Evolutionary conservation across 2,888 invertebrate species (phyloP), one percentile per base, ranked within the genome.

Genomic region (Mimas tiliae): DNA sequence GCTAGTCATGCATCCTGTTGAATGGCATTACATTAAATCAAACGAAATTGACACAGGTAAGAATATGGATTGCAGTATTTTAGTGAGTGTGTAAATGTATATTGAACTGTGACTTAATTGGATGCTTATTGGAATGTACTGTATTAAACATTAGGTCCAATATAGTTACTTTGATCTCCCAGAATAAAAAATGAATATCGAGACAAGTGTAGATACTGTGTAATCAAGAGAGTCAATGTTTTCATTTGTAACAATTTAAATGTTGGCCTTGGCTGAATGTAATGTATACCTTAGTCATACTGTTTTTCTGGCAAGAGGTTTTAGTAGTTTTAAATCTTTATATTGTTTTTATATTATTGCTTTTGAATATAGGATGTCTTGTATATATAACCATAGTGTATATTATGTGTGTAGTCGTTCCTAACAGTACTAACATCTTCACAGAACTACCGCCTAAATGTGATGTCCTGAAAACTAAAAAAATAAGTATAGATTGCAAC

Each of bases 1-100:
- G 95, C 77, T 95, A 55, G 89, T 96, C 51, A 95, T 97, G 95
- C 96, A 96, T 74, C 96, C 97, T 0, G 95, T 96, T 0, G 95
- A 96, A 80, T 96, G 96, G 96, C 96, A 97, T 78, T 89, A 95
- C 89, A 88, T 89, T 6, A 81, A 82, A 68, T 74, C 79, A 8
- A 73, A 76, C 0, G 81, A 80, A 3, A 69, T n/a, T 42, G 74
- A 74, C 34, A 67, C 71, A 67, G 87, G 90, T 85, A 72, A 69
- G 68, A 74, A 67, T 62, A 58, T 6, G 11, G 47, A 42, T 48
- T 48, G 16, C 6, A 48, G 16, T 6, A 12, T 48, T 8, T 16
- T 16, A 0, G 16, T 45, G 19, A 38, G 16, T 50, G 11, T 33
- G 21, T 27, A 33, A 14, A 14, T 14, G 11, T 14, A 14, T 9